A percentile compares a stretch with the other conserved stretches of the same genome.
Conservation (phyloP, 2,113 vertebrate genomes). For the Centropus unirufus region DNA sequence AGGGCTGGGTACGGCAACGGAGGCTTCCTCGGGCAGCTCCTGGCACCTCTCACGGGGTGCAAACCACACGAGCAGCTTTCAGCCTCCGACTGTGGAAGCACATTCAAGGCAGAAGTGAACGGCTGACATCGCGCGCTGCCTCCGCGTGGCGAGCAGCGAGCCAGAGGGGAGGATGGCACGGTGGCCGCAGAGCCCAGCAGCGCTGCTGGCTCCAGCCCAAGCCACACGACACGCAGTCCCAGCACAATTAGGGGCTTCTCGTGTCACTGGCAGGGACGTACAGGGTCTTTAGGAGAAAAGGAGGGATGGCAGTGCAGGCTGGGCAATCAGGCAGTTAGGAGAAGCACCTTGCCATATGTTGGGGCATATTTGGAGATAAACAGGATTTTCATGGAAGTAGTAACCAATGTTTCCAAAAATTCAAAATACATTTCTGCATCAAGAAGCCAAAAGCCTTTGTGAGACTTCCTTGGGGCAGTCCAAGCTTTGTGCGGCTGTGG, state of each 20-base stretch:
- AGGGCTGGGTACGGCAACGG: background rate
- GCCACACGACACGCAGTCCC: background rate
- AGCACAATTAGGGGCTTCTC: background rate
- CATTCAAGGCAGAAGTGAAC: background rate
- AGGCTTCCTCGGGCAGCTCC: background rate
- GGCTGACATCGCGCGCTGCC: background rate
- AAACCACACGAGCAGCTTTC: background rate
- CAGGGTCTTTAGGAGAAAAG: background rate
- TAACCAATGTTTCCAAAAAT: background rate
- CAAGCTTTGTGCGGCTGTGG: background rate
- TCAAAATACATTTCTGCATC: background rate
- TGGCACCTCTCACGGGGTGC: fast-evolving
- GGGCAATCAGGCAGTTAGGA: background rate
- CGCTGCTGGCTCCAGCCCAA: background rate
- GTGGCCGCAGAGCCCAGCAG: background rate
- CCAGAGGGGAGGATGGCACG: background rate
- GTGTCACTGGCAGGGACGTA: background rate
- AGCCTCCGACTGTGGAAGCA: background rate
- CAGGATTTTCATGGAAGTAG: background rate
- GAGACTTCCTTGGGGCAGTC: background rate
- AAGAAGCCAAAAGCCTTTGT: background rate
- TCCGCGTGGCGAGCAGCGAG: background rate
- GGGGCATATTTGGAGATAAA: background rate
- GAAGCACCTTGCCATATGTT: background rate
- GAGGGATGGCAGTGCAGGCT: background rate